Base-by-base conservation (phyloP, 2,888 invertebrate species). In the Ectropis crepuscularia region DNA sequence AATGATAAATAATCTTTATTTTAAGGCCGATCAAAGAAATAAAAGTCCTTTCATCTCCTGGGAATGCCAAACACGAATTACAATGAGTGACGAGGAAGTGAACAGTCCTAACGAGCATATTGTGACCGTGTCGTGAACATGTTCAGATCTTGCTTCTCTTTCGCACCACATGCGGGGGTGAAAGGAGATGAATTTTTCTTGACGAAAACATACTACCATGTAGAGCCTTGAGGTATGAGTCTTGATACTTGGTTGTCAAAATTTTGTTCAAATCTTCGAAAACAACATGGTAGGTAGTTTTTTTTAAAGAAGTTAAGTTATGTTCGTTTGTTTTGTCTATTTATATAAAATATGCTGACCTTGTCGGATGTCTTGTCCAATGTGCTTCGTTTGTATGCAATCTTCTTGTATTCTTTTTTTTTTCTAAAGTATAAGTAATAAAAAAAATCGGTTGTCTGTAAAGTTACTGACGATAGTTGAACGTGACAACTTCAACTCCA, bases 131-230 rank as follows among this genome's bases (percentile, higher is more conserved):
- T 70, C 71, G 55, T 67, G 63, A 70, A 74, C 43, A 4, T 28
- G 16, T 28, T 28, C 16, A 28, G 16, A 36, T 72, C 65, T 72
- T 72, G 69, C 68, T 53, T 76, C 74, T 67, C 72, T 47, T 53
- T 76, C 65, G 6, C 68, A 70, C 74, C 11, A 36, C 55, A 42
- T 64, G 53, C 45, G 53, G 70, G 79, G 81, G 86, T 87, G 86
- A 88, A 87, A 87, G 87, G 86, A 83, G 80, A 72, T 68, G 67
- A 75, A 80, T 80, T 81, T 84, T 78, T 77, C 72, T 76, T 81
- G 76, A 80, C 77, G 78, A 81, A 82, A 81, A 77, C 74, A 73
- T 72, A 70, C 65, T 70, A 6, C 12, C 16, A 10, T 10, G 9
- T 42, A 0, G 71, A 73, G 16, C 16, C 16, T 28, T 72, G 63